Evolutionary conservation across 2,113 vertebrate species (phyloP).

Genomic region (Rhadina sibilatrix): DNA sequence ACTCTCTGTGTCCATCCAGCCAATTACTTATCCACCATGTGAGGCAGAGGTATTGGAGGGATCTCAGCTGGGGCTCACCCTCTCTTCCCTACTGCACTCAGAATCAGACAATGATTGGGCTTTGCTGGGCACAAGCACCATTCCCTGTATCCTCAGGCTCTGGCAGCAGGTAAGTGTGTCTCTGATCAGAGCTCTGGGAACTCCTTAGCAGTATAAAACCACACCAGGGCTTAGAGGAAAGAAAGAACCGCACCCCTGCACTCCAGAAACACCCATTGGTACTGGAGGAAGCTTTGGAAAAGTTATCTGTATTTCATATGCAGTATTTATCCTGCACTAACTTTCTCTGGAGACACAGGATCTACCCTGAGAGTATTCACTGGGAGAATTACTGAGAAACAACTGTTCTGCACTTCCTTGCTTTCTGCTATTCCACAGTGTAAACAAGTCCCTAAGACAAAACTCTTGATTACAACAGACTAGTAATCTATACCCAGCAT

Average conservation of each 20-base stretch:
- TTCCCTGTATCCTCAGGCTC: neutral
- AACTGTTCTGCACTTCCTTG: neutral
- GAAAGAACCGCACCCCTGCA: neutral
- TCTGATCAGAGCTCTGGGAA: neutral
- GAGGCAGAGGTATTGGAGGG: too few relatives aligned
- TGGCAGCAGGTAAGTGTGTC: neutral
- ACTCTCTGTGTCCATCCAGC: fast-evolving
- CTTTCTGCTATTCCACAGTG: neutral
- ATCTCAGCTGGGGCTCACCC: neutral
- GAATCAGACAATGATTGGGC: neutral
- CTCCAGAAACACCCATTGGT: neutral
- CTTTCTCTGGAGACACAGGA: neutral
- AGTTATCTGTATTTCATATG: neutral
- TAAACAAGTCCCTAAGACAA: neutral
- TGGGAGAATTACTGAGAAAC: neutral
- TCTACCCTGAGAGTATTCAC: neutral
- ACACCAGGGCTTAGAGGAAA: neutral
- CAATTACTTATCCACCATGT: neutral
- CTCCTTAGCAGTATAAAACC: neutral
- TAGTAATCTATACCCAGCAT: neutral
- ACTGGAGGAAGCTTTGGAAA: neutral
- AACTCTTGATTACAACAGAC: neutral
- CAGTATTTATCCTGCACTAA: neutral
- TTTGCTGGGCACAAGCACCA: neutral
- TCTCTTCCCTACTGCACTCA: neutral